phyloP scores from a whole-genome alignment of 2,797 vertebrate genomes.

The Serranus cabrilla region DNA sequence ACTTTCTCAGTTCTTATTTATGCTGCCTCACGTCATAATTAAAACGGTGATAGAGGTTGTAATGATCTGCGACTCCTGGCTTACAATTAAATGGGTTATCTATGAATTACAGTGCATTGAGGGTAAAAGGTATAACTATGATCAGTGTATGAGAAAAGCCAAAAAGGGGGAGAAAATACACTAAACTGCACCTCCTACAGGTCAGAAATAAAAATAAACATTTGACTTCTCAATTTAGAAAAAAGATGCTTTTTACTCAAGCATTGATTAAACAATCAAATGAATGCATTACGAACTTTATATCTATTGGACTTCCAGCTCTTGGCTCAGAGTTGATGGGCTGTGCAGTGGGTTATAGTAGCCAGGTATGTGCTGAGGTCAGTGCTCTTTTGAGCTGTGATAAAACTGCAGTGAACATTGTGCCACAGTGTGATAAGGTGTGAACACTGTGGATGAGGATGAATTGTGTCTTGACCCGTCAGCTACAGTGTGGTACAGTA shows the following conservation, averaged over 20 bases:
- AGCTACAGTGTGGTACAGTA: neutral
- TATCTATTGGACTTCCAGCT: neutral
- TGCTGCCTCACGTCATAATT: too few species aligned
- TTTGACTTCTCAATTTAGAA: neutral
- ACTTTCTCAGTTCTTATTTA: too few species aligned
- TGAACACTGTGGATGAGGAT: constrained; percentile 8
- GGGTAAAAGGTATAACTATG: too few species aligned
- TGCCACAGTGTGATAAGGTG: constrained; percentile 5
- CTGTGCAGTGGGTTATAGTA: neutral
- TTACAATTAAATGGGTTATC: too few species aligned
- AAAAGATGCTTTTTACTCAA: neutral
- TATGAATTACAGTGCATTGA: too few species aligned
- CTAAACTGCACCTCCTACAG: neutral
- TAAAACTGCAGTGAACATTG: constrained; percentile 6
- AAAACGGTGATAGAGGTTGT: too few species aligned
- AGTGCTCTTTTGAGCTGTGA: constrained; percentile 14
- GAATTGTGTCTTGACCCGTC: neutral
- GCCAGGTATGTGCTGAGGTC: neutral
- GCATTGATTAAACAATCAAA: neutral
- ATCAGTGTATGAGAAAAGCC: too few species aligned
- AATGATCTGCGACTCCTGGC: too few species aligned
- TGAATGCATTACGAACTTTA: neutral
- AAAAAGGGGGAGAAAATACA: neutral
- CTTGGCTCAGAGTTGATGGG: neutral
- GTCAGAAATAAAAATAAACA: neutral